These are phyloP conservation scores for Halcyon malimbica DNA, from an alignment of 2,113 vertebrate species.

Conservation along the genomic window DNA sequence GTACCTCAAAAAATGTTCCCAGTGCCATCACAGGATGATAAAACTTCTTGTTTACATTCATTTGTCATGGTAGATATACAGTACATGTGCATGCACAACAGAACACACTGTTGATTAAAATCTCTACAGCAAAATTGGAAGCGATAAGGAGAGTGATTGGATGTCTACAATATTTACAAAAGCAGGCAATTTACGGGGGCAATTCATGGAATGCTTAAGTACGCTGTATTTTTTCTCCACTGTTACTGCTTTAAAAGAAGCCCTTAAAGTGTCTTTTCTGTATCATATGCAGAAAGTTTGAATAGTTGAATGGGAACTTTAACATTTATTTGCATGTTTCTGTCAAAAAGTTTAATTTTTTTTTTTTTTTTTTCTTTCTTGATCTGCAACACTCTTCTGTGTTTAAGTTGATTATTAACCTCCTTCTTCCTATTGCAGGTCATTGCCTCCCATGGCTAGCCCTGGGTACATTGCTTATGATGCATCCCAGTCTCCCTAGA, in stretches of 20 bases:
- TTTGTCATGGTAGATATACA: background rate
- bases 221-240: background rate
- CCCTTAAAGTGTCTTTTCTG: background rate
- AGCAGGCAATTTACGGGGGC: background rate
- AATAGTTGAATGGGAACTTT: background rate
- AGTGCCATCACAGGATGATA: background rate
- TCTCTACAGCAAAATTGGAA: conserved; percentile 21
- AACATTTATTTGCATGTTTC: background rate
- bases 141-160: conserved; percentile 16
- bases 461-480: background rate
- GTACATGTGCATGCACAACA: background rate
- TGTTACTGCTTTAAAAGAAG: background rate
- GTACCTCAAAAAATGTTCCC: background rate
- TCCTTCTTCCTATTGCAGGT: background rate
- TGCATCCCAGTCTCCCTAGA: background rate
- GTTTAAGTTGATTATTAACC: background rate
- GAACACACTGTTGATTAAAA: conserved; percentile 11
- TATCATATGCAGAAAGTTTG: background rate
- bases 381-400: background rate
- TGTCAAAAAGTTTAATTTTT: background rate
- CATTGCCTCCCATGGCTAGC: background rate
- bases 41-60: background rate
- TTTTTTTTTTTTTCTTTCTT: background rate
- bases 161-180: conserved; percentile 44
- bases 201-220: background rate